A percentile compares a stretch with the other conserved stretches of the same genome.
phyloP scores from a whole-genome alignment of 2,113 vertebrate genomes.

The Lepus europaeus region DNA sequence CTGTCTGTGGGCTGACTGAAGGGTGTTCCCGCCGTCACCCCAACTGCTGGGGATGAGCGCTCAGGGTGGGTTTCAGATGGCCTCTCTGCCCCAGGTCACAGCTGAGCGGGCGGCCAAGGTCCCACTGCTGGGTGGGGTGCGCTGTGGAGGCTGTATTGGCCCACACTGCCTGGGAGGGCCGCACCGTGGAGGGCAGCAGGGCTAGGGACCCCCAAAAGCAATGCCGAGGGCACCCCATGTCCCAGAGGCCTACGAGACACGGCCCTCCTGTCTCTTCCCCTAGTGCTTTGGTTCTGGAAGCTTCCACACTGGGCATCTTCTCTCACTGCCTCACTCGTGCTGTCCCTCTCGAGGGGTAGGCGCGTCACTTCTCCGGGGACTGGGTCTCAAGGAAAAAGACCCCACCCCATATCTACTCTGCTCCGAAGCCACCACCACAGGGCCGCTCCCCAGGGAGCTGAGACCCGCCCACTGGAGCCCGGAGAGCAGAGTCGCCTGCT shows the following conservation, averaged over 20 bases:
- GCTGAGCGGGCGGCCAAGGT: too few relatives aligned
- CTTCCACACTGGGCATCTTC: background rate
- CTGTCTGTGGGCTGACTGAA: background rate
- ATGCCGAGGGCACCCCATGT: background rate
- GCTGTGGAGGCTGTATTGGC: background rate
- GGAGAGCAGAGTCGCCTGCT: background rate
- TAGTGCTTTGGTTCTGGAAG: background rate
- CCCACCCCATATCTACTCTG: background rate
- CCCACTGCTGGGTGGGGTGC: too few relatives aligned
- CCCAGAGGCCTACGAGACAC: background rate
- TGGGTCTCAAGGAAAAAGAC: background rate
- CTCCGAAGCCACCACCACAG: background rate
- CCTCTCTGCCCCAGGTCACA: background rate
- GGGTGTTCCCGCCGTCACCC: background rate
- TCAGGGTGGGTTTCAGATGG: background rate
- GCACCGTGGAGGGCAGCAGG: background rate
- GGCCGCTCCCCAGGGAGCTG: rapidly evolving
- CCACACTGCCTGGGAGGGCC: too few relatives aligned
- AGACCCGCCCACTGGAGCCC: background rate
- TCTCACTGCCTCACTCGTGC: background rate
- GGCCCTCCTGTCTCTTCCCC: background rate
- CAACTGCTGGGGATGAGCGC: too few relatives aligned
- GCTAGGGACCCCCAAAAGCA: background rate
- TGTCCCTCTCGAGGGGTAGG: background rate
- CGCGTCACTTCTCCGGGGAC: background rate